phyloP scores from a whole-genome alignment of 2,797 vertebrate species.

The Alcedo quadribrachys region DNA sequence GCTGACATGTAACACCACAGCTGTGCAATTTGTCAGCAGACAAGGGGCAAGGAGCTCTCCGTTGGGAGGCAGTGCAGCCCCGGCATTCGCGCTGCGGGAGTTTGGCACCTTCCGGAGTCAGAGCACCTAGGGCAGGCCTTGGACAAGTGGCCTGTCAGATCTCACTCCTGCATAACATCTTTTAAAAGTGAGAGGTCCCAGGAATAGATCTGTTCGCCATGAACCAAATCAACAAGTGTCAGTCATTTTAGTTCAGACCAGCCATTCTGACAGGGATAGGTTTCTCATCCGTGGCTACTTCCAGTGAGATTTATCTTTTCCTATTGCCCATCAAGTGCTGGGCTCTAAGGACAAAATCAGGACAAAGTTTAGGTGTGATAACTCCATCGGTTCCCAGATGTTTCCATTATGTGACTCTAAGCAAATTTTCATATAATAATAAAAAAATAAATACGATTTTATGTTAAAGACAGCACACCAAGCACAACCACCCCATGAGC shows the following conservation, averaged over 20 bases:
- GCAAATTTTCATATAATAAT: not conserved
- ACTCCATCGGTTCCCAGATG: accelerated
- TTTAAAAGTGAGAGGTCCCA: not conserved
- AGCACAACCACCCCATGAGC: not conserved
- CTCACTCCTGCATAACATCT: not conserved
- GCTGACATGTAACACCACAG: slow-evolving; percentile 72
- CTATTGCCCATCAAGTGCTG: not conserved
- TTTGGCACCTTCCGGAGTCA: not conserved
- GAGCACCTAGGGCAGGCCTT: not conserved
- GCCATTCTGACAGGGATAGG: not conserved
- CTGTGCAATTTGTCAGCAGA: slow-evolving; percentile 62
- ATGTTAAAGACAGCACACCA: not conserved
- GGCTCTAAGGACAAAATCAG: not conserved
- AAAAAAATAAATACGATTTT: not conserved
- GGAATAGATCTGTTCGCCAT: not conserved
- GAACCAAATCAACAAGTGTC: not conserved
- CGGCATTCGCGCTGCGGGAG: accelerated
- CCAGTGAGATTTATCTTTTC: not conserved
- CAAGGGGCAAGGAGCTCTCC: slow-evolving; percentile 11
- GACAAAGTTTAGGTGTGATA: not conserved
- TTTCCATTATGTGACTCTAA: not conserved
- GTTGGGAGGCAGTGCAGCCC: slow-evolving; percentile 24
- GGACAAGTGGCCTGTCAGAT: not conserved
- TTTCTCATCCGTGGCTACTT: not conserved
- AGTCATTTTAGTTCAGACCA: not conserved